These are phyloP conservation scores for Clostera curtula DNA, from an alignment of 2,888 invertebrate species.

Conservation along the genomic window DNA sequence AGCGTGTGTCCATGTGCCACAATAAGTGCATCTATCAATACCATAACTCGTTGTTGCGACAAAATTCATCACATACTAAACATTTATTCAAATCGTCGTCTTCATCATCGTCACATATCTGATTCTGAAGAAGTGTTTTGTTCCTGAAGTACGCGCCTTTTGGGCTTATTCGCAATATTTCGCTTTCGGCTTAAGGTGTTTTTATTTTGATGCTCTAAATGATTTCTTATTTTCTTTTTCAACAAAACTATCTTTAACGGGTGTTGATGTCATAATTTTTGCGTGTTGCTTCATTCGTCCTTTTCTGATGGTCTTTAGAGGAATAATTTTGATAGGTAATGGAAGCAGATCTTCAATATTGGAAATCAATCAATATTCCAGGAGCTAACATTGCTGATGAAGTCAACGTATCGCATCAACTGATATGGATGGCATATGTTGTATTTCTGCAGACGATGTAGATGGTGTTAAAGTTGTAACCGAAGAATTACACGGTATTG, in stretches of 20 bases:
- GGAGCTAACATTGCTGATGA: conserved; percentile 4
- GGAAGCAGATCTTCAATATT: conserved; percentile 12
- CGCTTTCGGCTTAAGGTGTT: conserved; percentile 4
- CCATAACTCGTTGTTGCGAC: conserved; percentile 13
- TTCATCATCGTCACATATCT: conserved; percentile 11
- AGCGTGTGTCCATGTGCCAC: conserved; percentile 12
- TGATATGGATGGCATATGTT: conserved; percentile 6
- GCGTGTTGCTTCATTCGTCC: conserved; percentile 12
- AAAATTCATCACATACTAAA: conserved; percentile 9
- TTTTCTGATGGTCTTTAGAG: conserved; percentile 9
- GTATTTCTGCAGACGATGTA: conserved; percentile 4
- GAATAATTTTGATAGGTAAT: conserved; percentile 10
- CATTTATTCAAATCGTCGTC: conserved; percentile 12
- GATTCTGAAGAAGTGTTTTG: conserved; percentile 9
- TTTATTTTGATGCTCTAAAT: conserved; percentile 8
- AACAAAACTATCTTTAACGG: conserved; percentile 9
- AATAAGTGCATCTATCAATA: conserved; percentile 10
- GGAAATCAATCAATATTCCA: conserved; percentile 1
- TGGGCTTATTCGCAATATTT: conserved; percentile 7
- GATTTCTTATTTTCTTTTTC: conserved; percentile 13
- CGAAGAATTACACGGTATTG: conserved; percentile 5
- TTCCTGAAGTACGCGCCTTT: conserved; percentile 12
- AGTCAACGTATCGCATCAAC: conserved; percentile 2
- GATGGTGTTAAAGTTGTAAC: conserved; percentile 3
- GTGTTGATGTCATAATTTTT: conserved; percentile 13